These are phyloP conservation scores for Coracias cyanogaster DNA, from an alignment of 2,797 vertebrate genomes.

Conservation along the genomic window DNA sequence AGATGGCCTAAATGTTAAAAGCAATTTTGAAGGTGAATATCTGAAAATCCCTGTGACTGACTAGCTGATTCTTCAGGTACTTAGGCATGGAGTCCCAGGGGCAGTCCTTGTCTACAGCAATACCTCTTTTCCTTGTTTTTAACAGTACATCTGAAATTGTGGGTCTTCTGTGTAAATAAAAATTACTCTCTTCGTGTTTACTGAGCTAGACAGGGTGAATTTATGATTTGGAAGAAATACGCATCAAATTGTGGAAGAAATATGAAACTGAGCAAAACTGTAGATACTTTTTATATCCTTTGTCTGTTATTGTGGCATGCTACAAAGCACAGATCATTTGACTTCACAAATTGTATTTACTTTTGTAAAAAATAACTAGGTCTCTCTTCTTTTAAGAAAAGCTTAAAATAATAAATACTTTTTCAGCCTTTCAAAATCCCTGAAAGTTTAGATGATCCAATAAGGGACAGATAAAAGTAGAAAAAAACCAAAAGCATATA, in stretches of 20 bases:
- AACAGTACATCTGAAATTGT: not conserved
- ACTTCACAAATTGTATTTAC: not conserved
- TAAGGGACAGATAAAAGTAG: not conserved
- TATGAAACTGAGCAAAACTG: not conserved
- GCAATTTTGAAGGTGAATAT: constrained; percentile 2
- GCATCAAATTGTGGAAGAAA: not conserved
- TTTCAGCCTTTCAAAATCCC: constrained; percentile 1
- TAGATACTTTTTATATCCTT: not conserved
- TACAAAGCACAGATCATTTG: not conserved
- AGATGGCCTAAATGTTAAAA: constrained; percentile 1
- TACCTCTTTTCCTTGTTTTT: not conserved
- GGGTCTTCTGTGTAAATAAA: not conserved
- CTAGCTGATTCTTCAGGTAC: not conserved
- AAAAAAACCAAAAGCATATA: not conserved
- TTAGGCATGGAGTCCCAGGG: not conserved
- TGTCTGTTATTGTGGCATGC: not conserved
- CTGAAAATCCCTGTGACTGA: not conserved
- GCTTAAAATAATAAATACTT: not conserved
- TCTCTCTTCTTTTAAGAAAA: not conserved
- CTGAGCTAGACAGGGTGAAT: not conserved
- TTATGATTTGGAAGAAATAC: not conserved
- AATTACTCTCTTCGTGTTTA: not conserved
- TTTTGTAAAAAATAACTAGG: not conserved
- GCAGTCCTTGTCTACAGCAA: not conserved
- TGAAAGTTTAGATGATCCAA: not conserved